These are phyloP conservation scores for Pararge aegeria DNA, from an alignment of 1,140 invertebrate species.

Conservation along the genomic window DNA sequence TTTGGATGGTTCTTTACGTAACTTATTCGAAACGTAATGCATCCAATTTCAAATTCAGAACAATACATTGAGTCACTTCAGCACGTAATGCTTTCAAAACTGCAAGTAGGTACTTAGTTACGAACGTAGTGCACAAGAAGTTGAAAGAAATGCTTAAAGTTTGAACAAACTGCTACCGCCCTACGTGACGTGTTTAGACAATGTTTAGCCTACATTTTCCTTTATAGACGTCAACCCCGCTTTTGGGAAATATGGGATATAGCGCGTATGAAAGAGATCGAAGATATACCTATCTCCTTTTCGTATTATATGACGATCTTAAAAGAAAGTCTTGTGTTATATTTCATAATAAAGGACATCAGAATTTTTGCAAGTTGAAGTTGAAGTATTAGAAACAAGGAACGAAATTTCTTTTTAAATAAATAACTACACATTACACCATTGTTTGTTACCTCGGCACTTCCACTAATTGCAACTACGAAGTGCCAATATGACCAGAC, in stretches of 20 bases:
- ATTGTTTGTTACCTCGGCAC: too few species aligned
- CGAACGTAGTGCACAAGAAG: neutral
- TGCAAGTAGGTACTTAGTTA: neutral
- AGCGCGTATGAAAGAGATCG: constrained; percentile 8
- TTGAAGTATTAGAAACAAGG: too few species aligned
- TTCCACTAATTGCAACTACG: too few species aligned
- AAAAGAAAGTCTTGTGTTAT: too few species aligned
- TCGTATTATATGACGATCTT: neutral
- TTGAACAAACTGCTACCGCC: constrained; percentile 21
- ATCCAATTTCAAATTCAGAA: neutral
- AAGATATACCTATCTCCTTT: neutral
- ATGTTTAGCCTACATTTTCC: constrained; percentile 24
- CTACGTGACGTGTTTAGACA: constrained; percentile 23
- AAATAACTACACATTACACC: too few species aligned
- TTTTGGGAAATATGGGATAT: neutral
- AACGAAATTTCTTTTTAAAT: too few species aligned
- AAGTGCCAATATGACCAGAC: too few species aligned
- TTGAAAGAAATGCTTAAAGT: constrained; percentile 17
- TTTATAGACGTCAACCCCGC: constrained; percentile 9
- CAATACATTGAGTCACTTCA: neutral
- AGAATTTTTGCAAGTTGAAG: too few species aligned
- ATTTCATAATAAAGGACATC: too few species aligned
- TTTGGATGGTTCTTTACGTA: too few species aligned
- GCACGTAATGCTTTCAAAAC: neutral
- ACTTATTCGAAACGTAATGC: too few species aligned